Conservation (phyloP, 2,797 vertebrate species). For the Agapornis canus region DNA sequence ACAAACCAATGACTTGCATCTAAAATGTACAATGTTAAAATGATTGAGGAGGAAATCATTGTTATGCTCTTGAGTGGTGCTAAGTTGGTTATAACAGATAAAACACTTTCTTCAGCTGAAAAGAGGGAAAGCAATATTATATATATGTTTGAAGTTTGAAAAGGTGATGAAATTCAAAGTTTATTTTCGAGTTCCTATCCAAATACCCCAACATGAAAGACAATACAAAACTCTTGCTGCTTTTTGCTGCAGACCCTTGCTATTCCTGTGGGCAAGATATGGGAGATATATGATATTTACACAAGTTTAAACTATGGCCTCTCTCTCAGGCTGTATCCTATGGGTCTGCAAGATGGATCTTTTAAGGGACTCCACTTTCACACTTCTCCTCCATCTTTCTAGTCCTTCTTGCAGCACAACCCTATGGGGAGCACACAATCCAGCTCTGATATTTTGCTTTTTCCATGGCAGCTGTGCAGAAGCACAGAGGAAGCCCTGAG, state of each 20-base stretch:
- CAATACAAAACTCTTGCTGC: not conserved
- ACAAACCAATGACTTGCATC: not conserved
- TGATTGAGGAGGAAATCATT: not conserved
- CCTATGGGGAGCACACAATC: not conserved
- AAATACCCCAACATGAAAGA: not conserved
- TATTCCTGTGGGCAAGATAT: not conserved
- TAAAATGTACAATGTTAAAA: not conserved
- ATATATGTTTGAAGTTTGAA: not conserved
- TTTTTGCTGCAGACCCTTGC: not conserved
- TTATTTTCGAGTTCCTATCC: slow-evolving; percentile 6
- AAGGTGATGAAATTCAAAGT: not conserved
- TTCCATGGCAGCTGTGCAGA: slow-evolving; percentile 4
- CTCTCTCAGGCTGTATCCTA: not conserved
- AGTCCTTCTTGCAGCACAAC: not conserved
- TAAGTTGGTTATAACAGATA: not conserved
- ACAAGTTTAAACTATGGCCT: not conserved
- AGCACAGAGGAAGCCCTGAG: not conserved
- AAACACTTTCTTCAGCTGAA: not conserved
- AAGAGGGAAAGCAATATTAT: not conserved
- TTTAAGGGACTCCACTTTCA: not conserved
- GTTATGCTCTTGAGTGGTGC: not conserved
- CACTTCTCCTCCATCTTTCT: not conserved
- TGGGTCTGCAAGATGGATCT: not conserved
- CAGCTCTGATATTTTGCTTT: not conserved
- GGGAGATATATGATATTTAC: slow-evolving; percentile 22